Evolutionary conservation across 1,140 invertebrate genomes (phyloP).

Genomic region (Argopecten irradians): DNA sequence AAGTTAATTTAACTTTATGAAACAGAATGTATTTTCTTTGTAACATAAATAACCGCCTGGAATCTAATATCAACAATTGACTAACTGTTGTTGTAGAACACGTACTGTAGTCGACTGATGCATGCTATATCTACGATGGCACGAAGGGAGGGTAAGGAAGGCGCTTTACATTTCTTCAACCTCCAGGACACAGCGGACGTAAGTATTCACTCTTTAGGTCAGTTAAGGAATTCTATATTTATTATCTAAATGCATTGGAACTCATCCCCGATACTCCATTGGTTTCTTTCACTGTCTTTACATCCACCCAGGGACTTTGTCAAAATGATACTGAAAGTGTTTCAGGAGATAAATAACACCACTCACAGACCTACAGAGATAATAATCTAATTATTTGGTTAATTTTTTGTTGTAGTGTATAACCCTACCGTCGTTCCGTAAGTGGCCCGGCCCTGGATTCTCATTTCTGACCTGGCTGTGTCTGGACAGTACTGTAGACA

Average conservation of each 20-base stretch:
- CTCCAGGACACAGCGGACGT: constrained; percentile 77
- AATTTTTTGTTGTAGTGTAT: constrained; percentile 77
- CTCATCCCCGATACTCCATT: too few species aligned
- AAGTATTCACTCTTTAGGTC: constrained; percentile 52
- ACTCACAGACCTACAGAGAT: too few species aligned
- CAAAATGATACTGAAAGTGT: too few species aligned
- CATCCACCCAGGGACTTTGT: too few species aligned
- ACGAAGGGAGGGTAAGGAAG: constrained; percentile 73
- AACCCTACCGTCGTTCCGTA: constrained; percentile 80
- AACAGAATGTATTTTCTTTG: not conserved
- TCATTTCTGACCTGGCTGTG: constrained; percentile 81
- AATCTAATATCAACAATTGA: too few species aligned
- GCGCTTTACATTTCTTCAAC: constrained; percentile 79
- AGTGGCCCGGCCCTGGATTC: constrained; percentile 80
- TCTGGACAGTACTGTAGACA: constrained; percentile 75
- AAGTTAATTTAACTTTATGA: not conserved
- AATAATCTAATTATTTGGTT: not conserved
- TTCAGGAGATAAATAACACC: too few species aligned
- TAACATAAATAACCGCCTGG: too few species aligned
- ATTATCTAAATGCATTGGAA: too few species aligned
- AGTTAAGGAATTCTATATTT: not conserved
- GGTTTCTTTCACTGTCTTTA: too few species aligned
- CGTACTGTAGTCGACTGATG: constrained; percentile 76
- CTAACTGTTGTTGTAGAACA: constrained; percentile 73
- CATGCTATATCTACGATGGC: constrained; percentile 78